Evolutionary conservation across 2,888 invertebrate genomes (phyloP).

Genomic region (Scaptomyza cyrtandrae): DNA sequence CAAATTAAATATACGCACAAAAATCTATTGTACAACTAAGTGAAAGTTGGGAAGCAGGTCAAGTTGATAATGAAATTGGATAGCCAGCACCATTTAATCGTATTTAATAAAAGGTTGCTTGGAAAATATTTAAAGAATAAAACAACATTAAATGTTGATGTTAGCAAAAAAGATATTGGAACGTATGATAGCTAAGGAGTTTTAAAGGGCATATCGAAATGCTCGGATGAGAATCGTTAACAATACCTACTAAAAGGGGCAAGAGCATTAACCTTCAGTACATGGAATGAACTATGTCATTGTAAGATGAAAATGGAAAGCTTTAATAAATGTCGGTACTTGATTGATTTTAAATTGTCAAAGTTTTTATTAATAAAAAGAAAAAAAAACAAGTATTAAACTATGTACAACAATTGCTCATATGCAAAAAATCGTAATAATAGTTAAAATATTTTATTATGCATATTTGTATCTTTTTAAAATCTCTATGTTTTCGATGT

Average conservation of each 20-base stretch:
- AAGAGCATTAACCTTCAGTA: slow-evolving; percentile 37
- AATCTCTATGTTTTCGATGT: slow-evolving; percentile 77
- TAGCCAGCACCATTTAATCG: slow-evolving; percentile 32
- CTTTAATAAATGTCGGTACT: slow-evolving; percentile 67
- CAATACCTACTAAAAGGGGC: slow-evolving; percentile 21
- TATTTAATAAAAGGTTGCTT: slow-evolving; percentile 32
- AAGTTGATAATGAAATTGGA: slow-evolving; percentile 26
- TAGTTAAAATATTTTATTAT: slow-evolving; percentile 67
- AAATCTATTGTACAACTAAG: slow-evolving; percentile 57
- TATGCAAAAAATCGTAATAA: slow-evolving; percentile 41
- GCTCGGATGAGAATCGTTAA: slow-evolving; percentile 27
- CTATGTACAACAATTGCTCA: slow-evolving; percentile 56
- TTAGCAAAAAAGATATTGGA: slow-evolving; percentile 19
- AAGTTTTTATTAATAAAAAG: slow-evolving; percentile 37
- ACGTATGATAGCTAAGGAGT: slow-evolving; percentile 20
- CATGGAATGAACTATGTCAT: slow-evolving; percentile 50
- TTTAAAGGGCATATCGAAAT: slow-evolving; percentile 14
- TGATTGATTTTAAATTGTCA: slow-evolving; percentile 63
- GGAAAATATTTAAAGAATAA: slow-evolving; percentile 24
- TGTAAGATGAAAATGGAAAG: slow-evolving; percentile 59
- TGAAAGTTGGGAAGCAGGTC: slow-evolving; percentile 21
- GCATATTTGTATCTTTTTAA: slow-evolving; percentile 74
- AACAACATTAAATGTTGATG: slow-evolving; percentile 53
- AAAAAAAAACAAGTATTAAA: slow-evolving; percentile 52
- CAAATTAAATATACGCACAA: slow-evolving; percentile 69